A percentile compares a stretch with the other conserved stretches of the same genome.
phyloP scores from a whole-genome alignment of 2,888 invertebrate species.

The Alloplasta piceator region DNA sequence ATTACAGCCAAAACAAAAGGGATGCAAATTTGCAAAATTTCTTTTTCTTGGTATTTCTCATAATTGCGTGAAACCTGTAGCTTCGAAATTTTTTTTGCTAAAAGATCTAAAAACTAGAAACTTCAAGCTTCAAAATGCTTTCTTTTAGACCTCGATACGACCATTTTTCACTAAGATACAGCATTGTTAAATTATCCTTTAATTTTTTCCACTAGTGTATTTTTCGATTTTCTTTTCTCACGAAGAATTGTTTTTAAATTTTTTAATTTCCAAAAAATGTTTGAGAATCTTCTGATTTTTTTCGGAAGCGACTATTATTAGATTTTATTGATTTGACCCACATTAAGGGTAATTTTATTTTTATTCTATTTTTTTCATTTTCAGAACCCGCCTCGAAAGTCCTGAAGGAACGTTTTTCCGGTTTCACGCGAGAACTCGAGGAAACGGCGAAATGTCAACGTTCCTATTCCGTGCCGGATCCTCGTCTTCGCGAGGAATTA shows the following conservation, averaged over 20 bases:
- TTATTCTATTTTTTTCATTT: constrained; percentile 31
- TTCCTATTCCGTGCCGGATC: constrained; percentile 96
- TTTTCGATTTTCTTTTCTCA: not conserved
- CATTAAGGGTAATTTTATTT: constrained; percentile 15
- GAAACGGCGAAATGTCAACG: constrained; percentile 93
- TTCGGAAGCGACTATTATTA: too few species aligned
- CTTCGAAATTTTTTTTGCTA: too few species aligned
- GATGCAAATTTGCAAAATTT: too few species aligned
- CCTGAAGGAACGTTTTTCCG: constrained; percentile 82
- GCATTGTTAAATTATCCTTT: too few species aligned
- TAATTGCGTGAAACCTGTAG: too few species aligned
- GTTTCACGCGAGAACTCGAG: constrained; percentile 98
- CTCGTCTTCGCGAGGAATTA: constrained; percentile 93
- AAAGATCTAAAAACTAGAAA: too few species aligned
- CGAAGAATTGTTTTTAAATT: not conserved
- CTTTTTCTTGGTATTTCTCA: too few species aligned
- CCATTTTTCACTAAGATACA: too few species aligned
- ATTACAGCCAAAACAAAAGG: too few species aligned
- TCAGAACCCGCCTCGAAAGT: constrained; percentile 84
- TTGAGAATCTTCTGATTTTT: not conserved
- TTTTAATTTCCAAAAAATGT: not conserved
- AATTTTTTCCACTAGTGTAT: too few species aligned
- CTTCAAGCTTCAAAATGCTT: too few species aligned
- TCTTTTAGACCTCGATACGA: too few species aligned
- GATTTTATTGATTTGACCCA: not conserved